Base-by-base conservation (phyloP, 2,113 vertebrate genomes). In the Chionomys nivalis region DNA sequence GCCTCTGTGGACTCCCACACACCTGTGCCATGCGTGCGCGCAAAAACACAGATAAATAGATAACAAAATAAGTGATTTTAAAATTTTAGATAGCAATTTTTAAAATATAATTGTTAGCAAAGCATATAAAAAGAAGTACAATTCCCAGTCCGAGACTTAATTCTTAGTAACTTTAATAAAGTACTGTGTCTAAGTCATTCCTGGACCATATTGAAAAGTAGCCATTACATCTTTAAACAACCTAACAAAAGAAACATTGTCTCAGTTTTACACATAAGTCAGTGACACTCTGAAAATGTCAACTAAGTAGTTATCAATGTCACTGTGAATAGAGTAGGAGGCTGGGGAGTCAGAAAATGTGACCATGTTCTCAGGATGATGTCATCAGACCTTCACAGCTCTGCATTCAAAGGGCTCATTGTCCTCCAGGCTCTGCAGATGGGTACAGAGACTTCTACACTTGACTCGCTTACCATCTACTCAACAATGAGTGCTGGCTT, bases 141-240 rank as follows among this genome's bases (percentile, higher is more conserved):
- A 19, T 70, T 36, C 23, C 19, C 2, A 26, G 44, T n/a, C 49
- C 36, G 19, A 58, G 24, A 24, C 55, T 88, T 73, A 85, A 97
- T 14, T 70, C 31, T 87, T 68, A 90, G 82, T 73, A 65, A 65
- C 79, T 81, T 87, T 42, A 90, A 44, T 65, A 85, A 85, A 65
- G 65, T 31, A 65, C n/a, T 19, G 83, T 68, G 7, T 85, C 7
- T 82, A 78, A 81, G 85, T 65, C 36, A 44, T 72, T 96, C 26
- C 58, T 72, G 76, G 0, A 61, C 16, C 61, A 13, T 92, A 82
- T 87, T 42, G 90, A 78, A 63, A n/a, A 82, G 65, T 89, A 24
- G 73, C 89, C 23, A 82, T 87, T 97, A 93, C 77, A 65, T 94
- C 83, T 88, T 94, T 79, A 65, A 95, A 58, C 65, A 96, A 83